phyloP scores from a whole-genome alignment of 1,140 invertebrate species.

The Varroa destructor region DNA sequence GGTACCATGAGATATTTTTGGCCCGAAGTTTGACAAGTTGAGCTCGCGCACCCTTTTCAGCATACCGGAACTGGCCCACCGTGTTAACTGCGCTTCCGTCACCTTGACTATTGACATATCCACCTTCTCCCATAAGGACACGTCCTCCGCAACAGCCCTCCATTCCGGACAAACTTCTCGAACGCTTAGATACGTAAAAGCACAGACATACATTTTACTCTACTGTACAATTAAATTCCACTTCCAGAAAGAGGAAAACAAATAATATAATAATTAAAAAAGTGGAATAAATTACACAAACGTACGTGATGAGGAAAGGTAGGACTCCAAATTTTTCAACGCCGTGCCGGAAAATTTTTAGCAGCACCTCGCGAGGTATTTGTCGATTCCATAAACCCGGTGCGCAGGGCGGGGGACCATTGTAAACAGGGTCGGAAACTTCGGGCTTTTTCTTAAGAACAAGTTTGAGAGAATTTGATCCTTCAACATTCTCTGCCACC shows the following conservation, averaged over 20 bases:
- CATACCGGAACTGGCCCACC: conserved; percentile 1
- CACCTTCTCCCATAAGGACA: conserved; percentile 16
- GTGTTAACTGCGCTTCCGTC: neutral
- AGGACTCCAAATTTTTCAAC: conserved; percentile 13
- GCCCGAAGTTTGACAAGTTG: conserved; percentile 6
- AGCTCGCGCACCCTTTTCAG: neutral
- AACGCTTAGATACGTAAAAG: neutral
- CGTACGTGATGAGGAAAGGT: conserved; percentile 18
- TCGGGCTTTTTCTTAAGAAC: conserved; percentile 23
- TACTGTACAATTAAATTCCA: too few species aligned
- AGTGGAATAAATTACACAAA: too few species aligned
- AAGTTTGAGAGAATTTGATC: conserved; percentile 3
- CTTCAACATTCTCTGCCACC: conserved; percentile 15
- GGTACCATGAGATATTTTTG: neutral
- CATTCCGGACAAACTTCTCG: conserved; percentile 15
- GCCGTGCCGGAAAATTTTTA: conserved; percentile 8
- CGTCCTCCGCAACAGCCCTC: conserved; percentile 10
- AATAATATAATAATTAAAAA: too few species aligned
- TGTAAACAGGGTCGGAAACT: neutral
- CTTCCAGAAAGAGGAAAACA: too few species aligned
- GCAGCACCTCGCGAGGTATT: conserved; percentile 1
- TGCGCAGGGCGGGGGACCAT: conserved; percentile 6
- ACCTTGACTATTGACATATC: conserved; percentile 13
- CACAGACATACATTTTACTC: too few species aligned
- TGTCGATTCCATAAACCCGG: conserved; percentile 6